Evolutionary conservation across 2,888 invertebrate species (phyloP).

Genomic region (Danaus chrysippus): DNA sequence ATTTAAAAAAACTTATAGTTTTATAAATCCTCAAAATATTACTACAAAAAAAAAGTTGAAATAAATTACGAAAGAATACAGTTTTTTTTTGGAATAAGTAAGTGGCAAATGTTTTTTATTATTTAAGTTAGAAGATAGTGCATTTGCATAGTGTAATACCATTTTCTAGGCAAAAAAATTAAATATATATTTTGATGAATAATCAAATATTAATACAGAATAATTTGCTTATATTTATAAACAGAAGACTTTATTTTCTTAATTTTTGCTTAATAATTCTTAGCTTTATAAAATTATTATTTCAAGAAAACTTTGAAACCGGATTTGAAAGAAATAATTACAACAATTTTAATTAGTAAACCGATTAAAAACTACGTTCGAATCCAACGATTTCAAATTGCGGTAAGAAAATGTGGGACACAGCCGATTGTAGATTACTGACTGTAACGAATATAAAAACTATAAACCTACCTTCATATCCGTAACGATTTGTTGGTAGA

Average conservation of each 20-base stretch:
- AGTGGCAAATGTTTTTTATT: too few species aligned
- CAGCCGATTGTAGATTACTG: conserved; percentile 35
- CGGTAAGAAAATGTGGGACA: conserved; percentile 50
- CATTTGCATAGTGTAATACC: too few species aligned
- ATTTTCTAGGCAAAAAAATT: too few species aligned
- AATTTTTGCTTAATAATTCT: neutral
- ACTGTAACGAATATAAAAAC: conserved; percentile 34
- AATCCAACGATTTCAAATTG: conserved; percentile 49
- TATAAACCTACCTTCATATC: conserved; percentile 94
- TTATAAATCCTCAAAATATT: too few species aligned
- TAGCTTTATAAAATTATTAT: conserved; percentile 6
- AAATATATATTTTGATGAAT: too few species aligned
- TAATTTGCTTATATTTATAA: too few species aligned
- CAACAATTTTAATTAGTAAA: conserved; percentile 28
- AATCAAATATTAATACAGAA: too few species aligned
- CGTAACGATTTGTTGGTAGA: conserved; percentile 96
- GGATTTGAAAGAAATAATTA: conserved; percentile 21
- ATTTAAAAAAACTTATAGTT: too few species aligned
- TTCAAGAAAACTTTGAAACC: conserved; percentile 16
- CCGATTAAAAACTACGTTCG: conserved; percentile 47
- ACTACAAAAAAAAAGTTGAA: too few species aligned
- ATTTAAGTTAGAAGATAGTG: too few species aligned
- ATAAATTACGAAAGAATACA: too few species aligned
- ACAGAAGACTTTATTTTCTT: neutral
- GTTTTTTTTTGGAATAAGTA: too few species aligned